Percentiles rank a stretch among this genome's conserved stretches.
These are phyloP conservation scores for Elgaria multicarinata DNA, from an alignment of 2,113 vertebrate species.

Conservation along the genomic window DNA sequence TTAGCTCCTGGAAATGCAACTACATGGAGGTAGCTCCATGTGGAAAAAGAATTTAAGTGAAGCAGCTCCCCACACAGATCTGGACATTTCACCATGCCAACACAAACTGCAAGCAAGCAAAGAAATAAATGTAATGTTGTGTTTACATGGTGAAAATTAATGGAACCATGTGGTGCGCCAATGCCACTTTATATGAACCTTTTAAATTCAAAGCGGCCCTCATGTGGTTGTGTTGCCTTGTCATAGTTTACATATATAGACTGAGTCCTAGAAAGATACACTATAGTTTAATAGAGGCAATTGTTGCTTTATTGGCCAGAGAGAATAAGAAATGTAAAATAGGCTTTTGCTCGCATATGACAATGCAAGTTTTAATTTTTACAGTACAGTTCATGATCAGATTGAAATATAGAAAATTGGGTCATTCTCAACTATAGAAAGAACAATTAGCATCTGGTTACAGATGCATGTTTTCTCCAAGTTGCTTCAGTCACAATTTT, in stretches of 20 bases:
- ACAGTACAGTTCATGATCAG: background rate
- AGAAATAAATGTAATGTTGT: background rate
- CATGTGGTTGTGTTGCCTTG: background rate
- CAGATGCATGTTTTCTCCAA: background rate
- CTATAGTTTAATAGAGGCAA: background rate
- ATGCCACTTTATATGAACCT: background rate
- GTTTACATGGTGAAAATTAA: background rate
- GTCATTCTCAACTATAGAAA: conserved; percentile 6
- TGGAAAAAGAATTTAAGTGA: background rate
- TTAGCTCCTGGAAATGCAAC: background rate
- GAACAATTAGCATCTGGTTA: conserved; percentile 6
- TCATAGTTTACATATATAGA: background rate
- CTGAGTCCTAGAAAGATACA: background rate
- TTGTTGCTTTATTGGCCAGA: background rate
- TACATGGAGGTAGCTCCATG: background rate
- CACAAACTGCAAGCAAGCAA: background rate
- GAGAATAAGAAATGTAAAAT: background rate
- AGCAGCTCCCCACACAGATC: background rate
- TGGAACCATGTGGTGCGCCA: too few species aligned
- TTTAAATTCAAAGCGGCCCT: background rate
- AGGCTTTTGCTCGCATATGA: background rate
- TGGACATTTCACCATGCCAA: background rate
- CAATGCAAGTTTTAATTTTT: conserved; percentile 5
- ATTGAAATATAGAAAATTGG: conserved; percentile 20
- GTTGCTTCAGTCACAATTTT: conserved; percentile 21